Base-by-base conservation (phyloP, 1,140 invertebrate genomes). In the Drosophila pruinosa region DNA sequence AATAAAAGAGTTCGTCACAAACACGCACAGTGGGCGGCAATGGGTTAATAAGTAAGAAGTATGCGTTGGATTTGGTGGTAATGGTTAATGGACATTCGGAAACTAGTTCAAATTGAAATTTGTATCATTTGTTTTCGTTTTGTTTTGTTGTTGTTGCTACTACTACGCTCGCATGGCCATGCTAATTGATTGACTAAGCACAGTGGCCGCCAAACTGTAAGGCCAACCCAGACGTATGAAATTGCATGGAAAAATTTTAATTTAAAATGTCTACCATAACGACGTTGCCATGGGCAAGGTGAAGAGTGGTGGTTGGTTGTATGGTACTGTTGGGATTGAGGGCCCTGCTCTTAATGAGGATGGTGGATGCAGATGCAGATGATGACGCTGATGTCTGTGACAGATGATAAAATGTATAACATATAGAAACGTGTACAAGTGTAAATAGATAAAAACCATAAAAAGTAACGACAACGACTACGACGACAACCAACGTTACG, bases 391-490 rank as follows among this genome's bases (percentile, higher is more conserved):
- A 2, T 56, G 52, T 21, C 24, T 50, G 61, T 56, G 28, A 28
- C 26, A 12, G 50, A 47, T 67, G 81, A 70, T 82, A 71, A 65
- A 78, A 88, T 78, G 82, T 72, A 68, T 83, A 77, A 69, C 80
- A 80, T 80, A 74, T 48, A 76, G 82, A 75, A 82, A 86, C 82
- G 82, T 86, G 78, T 86, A 88, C 82, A 86, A 86, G 82, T 88
- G 82, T 86, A 86, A 88, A 88, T 78, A 86, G 82, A 86, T 86
- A 82, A 88, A 77, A 71, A 82, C 47, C 34, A 63, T 57, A 34
- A 31, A 41, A 39, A 64, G n/a, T n/a, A n/a, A n/a, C n/a, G n/a
- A n/a, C n/a, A 48, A 41, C 39, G 26, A 47, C 4, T 15, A 7
- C 36, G 19, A 50, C 41, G 38, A 38, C 36, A n/a, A 45, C 10